Evolutionary conservation across 2,113 vertebrate species (phyloP).

Genomic region (Catharus fuscescens): DNA sequence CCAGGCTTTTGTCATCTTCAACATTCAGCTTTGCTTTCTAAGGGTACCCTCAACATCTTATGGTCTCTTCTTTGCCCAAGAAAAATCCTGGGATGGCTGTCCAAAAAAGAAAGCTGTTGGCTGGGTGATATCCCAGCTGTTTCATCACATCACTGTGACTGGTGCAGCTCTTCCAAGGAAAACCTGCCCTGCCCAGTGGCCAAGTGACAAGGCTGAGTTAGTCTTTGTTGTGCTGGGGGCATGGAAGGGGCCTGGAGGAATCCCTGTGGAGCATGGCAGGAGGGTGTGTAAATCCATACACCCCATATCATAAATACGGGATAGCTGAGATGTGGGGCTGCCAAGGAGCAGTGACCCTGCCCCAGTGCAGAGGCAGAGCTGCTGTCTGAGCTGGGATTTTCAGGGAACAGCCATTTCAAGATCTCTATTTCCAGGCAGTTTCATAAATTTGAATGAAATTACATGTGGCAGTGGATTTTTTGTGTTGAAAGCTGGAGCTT

Average conservation of each 20-base stretch:
- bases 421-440: not conserved
- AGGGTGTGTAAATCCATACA: not conserved
- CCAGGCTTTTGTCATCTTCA: not conserved
- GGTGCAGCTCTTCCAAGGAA: not conserved
- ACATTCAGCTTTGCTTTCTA: not conserved
- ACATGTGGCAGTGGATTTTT: not conserved
- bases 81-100: not conserved
- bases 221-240: not conserved
- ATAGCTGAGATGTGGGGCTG: not conserved
- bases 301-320: fast-evolving
- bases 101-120: not conserved
- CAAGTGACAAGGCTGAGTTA: not conserved
- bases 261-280: not conserved
- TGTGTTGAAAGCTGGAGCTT: not conserved
- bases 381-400: not conserved
- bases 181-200: not conserved
- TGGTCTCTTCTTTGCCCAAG: not conserved
- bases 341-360: not conserved
- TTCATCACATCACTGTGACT: not conserved
- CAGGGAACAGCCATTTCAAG: not conserved
- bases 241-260: not conserved
- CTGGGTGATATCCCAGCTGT: not conserved
- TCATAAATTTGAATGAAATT: not conserved
- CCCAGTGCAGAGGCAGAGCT: not conserved
- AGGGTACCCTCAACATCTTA: not conserved